Conservation (phyloP, 2,888 invertebrate species). For the Acrobasis consociella region DNA sequence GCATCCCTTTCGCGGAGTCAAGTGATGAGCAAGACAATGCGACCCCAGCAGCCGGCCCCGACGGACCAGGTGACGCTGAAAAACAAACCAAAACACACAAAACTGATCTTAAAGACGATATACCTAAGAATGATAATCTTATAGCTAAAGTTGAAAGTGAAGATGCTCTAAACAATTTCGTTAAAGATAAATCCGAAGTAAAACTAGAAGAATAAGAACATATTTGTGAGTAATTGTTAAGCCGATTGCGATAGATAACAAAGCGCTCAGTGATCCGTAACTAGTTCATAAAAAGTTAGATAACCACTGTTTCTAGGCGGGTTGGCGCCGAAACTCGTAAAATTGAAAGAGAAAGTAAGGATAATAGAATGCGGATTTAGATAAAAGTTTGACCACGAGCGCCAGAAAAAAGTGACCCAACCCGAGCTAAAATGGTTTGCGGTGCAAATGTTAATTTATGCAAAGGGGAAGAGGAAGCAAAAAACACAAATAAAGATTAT, state of each 20-base stretch:
- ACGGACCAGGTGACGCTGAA: slow-evolving; percentile 68
- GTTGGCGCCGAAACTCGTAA: slow-evolving; percentile 37
- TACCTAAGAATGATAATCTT: slow-evolving; percentile 31
- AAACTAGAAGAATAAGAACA: slow-evolving; percentile 44
- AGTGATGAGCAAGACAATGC: slow-evolving; percentile 73
- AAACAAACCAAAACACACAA: slow-evolving; percentile 34
- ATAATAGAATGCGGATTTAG: slow-evolving; percentile 14
- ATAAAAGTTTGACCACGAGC: slow-evolving; percentile 15
- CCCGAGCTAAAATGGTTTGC: slow-evolving; percentile 32
- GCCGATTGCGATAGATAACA: slow-evolving; percentile 70
- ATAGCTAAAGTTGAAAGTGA: slow-evolving; percentile 28
- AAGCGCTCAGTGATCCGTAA: slow-evolving; percentile 73
- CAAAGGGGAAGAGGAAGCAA: slow-evolving; percentile 78
- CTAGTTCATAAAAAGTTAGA: slow-evolving; percentile 69
- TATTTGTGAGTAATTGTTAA: slow-evolving; percentile 40
- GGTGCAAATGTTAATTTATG: slow-evolving; percentile 72
- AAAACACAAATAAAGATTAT: slow-evolving; percentile 77
- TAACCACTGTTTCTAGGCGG: slow-evolving; percentile 41
- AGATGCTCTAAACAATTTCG: slow-evolving; percentile 44
- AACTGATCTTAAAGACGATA: slow-evolving; percentile 36
- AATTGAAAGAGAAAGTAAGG: slow-evolving; percentile 26
- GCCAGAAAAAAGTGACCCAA: slow-evolving; percentile 16
- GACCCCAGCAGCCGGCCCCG: slow-evolving; percentile 66
- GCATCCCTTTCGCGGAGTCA: slow-evolving; percentile 80
- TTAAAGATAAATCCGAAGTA: slow-evolving; percentile 51